Base-by-base conservation (phyloP, 2,797 vertebrate species). In the Peromyscus eremicus region DNA sequence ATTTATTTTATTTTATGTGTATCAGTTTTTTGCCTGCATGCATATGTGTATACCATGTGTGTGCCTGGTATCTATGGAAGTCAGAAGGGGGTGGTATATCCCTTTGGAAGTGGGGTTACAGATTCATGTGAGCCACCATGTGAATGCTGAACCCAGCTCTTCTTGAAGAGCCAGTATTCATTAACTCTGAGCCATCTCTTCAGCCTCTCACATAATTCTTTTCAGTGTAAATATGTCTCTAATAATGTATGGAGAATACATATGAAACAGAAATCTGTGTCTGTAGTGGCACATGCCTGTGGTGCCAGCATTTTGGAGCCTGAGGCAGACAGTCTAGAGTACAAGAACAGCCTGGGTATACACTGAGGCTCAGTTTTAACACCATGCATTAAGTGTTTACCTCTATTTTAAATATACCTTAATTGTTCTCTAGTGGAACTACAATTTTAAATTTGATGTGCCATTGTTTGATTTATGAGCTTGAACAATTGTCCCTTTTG, bases 11-110 rank as follows among this genome's bases (percentile, higher is more conserved):
- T 23, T 70, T n/a, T 16, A 68, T 70, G 43, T 49, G 43, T 52
- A 9, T n/a, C 40, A 85, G 14, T 0, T 0, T 49, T 25, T 49
- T 70, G 43, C 19, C 21, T 68, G 29, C 1, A 0, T 8, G 16
- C 3, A 77, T 52, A 6, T 23, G 19, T 49, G 64, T 16, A 32
- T 13, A 12, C 5, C 32, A 11, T 57, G 32, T 70, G 81, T n/a
- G 46, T 46, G 27, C 12, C 3, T 40, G 11, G 12, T 68, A 49
- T 46, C 43, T 49, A n/a, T 14, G 32, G 64, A 85, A 23, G 1
- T 34, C 17, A 68, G 32, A 85, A 66, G 9, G 29, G 34, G 29
- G 27, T 25, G 43, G 40, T 34, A 5, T 16, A 6, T 23, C 81
- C 13, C 32, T 29, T 62, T 34, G 29, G 29, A 68, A 49, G 17